These are phyloP conservation scores for Psammodynastes pulverulentus DNA, from an alignment of 2,113 vertebrate genomes.

Conservation along the genomic window DNA sequence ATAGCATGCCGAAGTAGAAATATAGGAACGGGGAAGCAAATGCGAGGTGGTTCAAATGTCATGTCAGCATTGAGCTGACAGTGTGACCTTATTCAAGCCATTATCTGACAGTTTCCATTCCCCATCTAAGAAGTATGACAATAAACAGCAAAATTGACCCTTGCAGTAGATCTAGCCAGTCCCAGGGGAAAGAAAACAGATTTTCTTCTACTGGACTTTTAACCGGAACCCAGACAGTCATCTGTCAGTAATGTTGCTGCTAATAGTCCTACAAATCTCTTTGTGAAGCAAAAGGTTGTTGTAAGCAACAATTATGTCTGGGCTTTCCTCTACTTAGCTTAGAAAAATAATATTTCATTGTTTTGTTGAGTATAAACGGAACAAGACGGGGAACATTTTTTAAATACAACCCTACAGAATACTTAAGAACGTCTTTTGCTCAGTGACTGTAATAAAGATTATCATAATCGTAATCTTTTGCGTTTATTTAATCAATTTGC, in stretches of 20 bases:
- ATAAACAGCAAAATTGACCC: background rate
- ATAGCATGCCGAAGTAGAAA: accelerated
- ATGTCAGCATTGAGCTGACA: background rate
- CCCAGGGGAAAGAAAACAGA: too few species aligned
- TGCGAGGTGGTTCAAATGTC: background rate
- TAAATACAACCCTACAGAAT: conserved; percentile 38
- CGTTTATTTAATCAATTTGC: conserved; percentile 41
- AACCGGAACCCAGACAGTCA: background rate
- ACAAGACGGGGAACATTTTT: conserved; percentile 17
- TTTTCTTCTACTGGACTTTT: background rate
- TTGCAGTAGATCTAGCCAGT: background rate
- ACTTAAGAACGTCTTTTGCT: conserved; percentile 30
- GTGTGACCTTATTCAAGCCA: background rate
- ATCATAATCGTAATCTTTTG: background rate
- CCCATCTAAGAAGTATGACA: background rate
- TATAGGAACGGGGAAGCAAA: background rate
- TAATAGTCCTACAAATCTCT: background rate
- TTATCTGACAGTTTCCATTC: background rate
- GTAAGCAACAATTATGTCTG: background rate
- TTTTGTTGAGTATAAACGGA: background rate
- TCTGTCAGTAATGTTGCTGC: background rate
- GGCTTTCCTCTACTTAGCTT: conserved; percentile 6
- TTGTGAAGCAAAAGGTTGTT: background rate
- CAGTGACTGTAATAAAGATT: background rate
- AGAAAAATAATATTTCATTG: conserved; percentile 21